Evolutionary conservation across 2,888 invertebrate genomes (phyloP), one percentile per base, ranked within the genome.

Genomic region (Abrostola triplasia): DNA sequence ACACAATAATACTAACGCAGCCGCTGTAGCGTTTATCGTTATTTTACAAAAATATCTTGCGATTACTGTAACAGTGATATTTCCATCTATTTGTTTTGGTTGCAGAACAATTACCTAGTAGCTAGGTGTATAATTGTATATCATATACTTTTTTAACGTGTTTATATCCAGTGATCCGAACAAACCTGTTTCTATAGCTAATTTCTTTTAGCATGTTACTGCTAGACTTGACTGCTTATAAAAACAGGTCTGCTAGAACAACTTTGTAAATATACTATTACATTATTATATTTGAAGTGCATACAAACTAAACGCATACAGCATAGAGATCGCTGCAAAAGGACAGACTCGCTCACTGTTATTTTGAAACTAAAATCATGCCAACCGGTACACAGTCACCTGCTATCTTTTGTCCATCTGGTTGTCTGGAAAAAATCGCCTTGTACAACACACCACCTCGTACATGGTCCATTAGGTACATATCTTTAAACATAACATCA

Each of bases 1-100:
- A 84, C 82, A 85, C 83, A 84, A 86, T 88, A 91, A 90, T 91
- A 92, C 89, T 88, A 80, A 77, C 79, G 77, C 79, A 73, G 74
- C 84, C 77, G 76, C 80, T 79, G 69, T 64, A 61, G 64, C 70
- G 72, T 58, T 54, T 54, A 77, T 69, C 70, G 79, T 64, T 82
- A 82, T 80, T 76, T 84, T 88, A 88, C 82, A 89, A 89, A 89
- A 88, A 89, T 88, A 87, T 88, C 73, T 81, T 76, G 84, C 80
- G 84, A 85, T 80, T 80, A 81, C 79, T 80, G 69, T 85, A 88
- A 90, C 86, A 88, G 82, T 86, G 85, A 83, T 74, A 64, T 58
- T 81, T 80, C 79, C 66, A 76, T 76, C 76, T 74, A 80, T 71
- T 75, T 76, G 70, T 59, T 61, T 73, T 72, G 69, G 62, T 72